Conservation (phyloP, 92 coral and sea anemone genomes). For the Palythoa grandiflora region DNA sequence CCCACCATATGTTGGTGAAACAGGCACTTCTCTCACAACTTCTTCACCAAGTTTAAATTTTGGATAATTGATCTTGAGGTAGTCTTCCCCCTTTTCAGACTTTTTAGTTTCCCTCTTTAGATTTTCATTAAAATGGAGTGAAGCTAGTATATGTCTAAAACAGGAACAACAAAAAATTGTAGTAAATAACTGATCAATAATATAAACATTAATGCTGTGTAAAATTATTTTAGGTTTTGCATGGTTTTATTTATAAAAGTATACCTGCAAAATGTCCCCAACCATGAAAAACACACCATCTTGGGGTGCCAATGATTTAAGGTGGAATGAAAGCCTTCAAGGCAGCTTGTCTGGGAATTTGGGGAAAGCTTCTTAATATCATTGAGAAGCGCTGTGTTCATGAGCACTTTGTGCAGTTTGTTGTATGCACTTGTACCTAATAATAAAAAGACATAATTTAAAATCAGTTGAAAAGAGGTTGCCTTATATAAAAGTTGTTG, state of each 20-base stretch:
- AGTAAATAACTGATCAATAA: too few relatives aligned
- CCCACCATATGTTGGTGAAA: constrained; percentile 31
- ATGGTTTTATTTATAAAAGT: background rate
- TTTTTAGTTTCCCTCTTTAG: constrained; percentile 21
- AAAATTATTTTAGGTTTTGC: too few relatives aligned
- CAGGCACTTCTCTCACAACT: constrained; percentile 33
- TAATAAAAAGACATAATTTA: too few relatives aligned
- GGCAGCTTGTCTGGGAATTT: background rate
- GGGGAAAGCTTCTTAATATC: too few relatives aligned
- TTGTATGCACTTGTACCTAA: too few relatives aligned
- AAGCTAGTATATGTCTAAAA: constrained; percentile 21
- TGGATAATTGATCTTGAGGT: constrained; percentile 6
- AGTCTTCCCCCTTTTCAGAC: constrained; percentile 28
- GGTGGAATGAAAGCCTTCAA: background rate
- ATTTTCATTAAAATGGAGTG: constrained; percentile 24
- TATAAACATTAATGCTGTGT: too few relatives aligned
- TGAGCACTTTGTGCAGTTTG: too few relatives aligned
- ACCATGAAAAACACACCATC: constrained; percentile 25
- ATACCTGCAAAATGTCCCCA: constrained; percentile 48
- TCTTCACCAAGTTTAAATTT: constrained; percentile 14
- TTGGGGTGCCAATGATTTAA: background rate
- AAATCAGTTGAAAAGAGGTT: too few relatives aligned
- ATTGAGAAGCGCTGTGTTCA: too few relatives aligned
- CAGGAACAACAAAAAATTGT: background rate
- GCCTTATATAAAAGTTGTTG: too few relatives aligned